Conservation (phyloP, 2,113 vertebrate species). For the Todiramphus saurophagus region DNA sequence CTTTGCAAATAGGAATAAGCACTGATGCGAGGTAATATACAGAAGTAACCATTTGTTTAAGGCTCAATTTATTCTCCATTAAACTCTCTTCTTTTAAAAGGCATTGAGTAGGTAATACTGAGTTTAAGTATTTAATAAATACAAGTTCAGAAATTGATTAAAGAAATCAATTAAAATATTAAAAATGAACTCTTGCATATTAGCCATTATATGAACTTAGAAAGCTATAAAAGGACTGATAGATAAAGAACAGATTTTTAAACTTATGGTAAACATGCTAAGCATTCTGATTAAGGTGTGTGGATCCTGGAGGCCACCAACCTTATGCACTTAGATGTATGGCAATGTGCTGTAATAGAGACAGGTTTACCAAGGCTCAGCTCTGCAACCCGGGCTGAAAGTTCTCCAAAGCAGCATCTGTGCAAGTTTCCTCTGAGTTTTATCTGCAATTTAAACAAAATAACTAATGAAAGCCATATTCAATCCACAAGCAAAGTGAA, state of each 20-base stretch:
- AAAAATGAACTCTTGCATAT: conserved; percentile 84
- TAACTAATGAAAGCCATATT: conserved; percentile 32
- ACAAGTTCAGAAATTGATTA: conserved; percentile 82
- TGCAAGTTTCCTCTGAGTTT: conserved; percentile 88
- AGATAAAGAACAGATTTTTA: conserved; percentile 79
- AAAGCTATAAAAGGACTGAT: conserved; percentile 81
- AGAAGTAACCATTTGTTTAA: conserved; percentile 86
- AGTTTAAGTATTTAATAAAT: conserved; percentile 88
- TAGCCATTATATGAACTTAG: conserved; percentile 83
- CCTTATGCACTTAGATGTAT: conserved; percentile 78
- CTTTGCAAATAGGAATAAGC: conserved; percentile 78
- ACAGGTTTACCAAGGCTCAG: conserved; percentile 85
- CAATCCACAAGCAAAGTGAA: background rate
- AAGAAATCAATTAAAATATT: conserved; percentile 83
- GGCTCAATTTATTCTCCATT: conserved; percentile 85
- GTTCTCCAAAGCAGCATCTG: conserved; percentile 87
- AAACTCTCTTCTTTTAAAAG: conserved; percentile 83
- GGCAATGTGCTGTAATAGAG: conserved; percentile 84
- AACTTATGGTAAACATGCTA: conserved; percentile 83
- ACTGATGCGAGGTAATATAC: conserved; percentile 83
- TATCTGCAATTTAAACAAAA: conserved; percentile 76
- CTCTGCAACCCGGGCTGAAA: conserved; percentile 84
- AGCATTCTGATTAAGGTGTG: conserved; percentile 76
- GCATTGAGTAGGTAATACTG: conserved; percentile 88
- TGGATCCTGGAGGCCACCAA: conserved; percentile 73